Percentiles rank a stretch among this genome's conserved stretches.
Evolutionary conservation across 2,888 invertebrate species (phyloP).

Genomic region (Drosophila meridionalis): DNA sequence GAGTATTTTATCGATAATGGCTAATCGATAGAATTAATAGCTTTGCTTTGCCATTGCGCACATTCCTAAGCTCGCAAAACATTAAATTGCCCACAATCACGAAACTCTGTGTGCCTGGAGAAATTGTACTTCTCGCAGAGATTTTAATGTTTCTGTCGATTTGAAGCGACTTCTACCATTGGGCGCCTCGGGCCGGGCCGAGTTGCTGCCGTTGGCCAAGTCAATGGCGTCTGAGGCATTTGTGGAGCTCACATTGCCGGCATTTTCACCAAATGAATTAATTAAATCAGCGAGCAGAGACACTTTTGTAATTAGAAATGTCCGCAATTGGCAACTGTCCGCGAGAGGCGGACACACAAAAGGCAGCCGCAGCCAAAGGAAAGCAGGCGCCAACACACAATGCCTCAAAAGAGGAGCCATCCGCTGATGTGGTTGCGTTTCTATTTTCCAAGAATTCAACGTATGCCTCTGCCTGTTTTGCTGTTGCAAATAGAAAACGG

Average conservation of each 20-base stretch:
- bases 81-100: slow-evolving; percentile 41
- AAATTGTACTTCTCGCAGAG: slow-evolving; percentile 40
- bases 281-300: slow-evolving; percentile 70
- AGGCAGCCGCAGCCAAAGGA: slow-evolving; percentile 20
- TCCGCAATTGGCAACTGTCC: slow-evolving; percentile 59
- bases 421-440: slow-evolving; percentile 49
- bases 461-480: slow-evolving; percentile 30
- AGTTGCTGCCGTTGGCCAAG: slow-evolving; percentile 14
- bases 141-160: slow-evolving; percentile 25
- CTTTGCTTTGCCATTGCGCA: neutral
- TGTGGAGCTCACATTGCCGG: slow-evolving; percentile 54
- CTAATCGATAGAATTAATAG: slow-evolving; percentile 2
- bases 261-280: slow-evolving; percentile 80
- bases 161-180: slow-evolving; percentile 6
- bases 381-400: slow-evolving; percentile 38
- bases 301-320: slow-evolving; percentile 77
- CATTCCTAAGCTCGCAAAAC: slow-evolving; percentile 12
- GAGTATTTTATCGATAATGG: neutral
- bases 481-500: slow-evolving; percentile 46
- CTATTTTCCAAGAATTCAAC: slow-evolving; percentile 68
- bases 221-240: slow-evolving; percentile 25
- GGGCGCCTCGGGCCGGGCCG: neutral
- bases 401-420: slow-evolving; percentile 40
- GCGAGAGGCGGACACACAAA: slow-evolving; percentile 59
- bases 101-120: slow-evolving; percentile 28